phyloP scores from a whole-genome alignment of 2,888 invertebrate species.

The Mayetiola destructor region DNA sequence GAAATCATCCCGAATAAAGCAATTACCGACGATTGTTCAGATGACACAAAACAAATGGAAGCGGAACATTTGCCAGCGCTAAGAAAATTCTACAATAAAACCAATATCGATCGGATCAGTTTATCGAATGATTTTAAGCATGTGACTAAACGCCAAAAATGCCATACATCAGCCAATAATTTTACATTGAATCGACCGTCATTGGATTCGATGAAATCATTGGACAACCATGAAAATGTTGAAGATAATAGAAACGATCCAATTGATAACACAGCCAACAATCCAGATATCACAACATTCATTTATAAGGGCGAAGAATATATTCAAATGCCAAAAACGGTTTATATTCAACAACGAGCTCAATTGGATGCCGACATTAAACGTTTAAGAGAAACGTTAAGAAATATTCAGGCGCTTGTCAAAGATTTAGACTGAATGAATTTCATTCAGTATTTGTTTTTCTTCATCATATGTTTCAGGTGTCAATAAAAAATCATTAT shows the following conservation, averaged over 20 bases:
- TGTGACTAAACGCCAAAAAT: not conserved
- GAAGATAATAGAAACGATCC: not conserved
- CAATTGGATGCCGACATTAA: not conserved
- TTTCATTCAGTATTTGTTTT: too few species aligned
- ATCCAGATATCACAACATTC: conserved; percentile 24
- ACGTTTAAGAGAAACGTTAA: not conserved
- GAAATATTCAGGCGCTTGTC: not conserved
- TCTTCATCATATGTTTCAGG: too few species aligned
- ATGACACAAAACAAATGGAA: not conserved
- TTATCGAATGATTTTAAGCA: not conserved
- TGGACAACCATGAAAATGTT: not conserved
- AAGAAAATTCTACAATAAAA: not conserved
- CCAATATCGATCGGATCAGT: not conserved
- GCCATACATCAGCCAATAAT: not conserved
- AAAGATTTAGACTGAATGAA: too few species aligned
- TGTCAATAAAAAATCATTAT: too few species aligned
- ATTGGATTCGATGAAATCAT: not conserved
- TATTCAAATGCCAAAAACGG: conserved; percentile 30
- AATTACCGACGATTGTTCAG: too few species aligned
- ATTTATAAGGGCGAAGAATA: conserved; percentile 30
- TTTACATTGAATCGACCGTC: not conserved
- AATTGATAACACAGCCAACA: not conserved
- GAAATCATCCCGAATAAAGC: too few species aligned
- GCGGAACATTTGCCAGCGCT: not conserved
- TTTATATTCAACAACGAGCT: conserved; percentile 22